Evolutionary conservation across 1,140 invertebrate species (phyloP).

Genomic region (Procambarus clarkii): DNA sequence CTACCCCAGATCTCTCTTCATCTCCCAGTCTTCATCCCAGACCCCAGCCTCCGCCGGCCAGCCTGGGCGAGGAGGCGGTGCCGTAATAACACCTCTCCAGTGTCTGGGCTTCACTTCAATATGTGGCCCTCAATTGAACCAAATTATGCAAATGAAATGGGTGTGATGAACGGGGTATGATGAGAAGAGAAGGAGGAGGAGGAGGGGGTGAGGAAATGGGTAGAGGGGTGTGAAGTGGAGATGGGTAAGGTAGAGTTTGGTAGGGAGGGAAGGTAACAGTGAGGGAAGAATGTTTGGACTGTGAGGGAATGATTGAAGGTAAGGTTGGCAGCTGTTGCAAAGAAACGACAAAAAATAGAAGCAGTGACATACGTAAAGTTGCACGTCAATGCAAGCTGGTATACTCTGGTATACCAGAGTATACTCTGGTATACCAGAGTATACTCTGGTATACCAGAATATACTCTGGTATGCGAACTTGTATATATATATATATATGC

Average conservation of each 20-base stretch:
- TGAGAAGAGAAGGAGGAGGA: neutral
- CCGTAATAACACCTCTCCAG: neutral
- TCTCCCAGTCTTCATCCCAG: neutral
- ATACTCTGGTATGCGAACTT: too few relatives aligned
- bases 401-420: too few relatives aligned
- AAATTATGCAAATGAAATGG: conserved; percentile 8
- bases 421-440: too few relatives aligned
- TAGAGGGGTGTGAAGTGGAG: neutral
- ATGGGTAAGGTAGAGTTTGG: neutral
- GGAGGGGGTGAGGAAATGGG: neutral
- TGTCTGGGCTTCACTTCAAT: neutral
- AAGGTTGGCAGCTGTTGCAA: neutral
- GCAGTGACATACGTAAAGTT: too few relatives aligned
- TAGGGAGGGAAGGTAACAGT: neutral
- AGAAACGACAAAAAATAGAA: neutral
- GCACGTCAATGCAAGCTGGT: too few relatives aligned
- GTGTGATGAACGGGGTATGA: neutral
- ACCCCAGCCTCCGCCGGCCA: neutral
- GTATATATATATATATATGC: too few relatives aligned
- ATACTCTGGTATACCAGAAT: too few relatives aligned
- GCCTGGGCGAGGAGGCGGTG: neutral
- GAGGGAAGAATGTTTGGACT: neutral
- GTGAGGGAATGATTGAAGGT: neutral
- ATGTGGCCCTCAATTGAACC: neutral
- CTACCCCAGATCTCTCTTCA: neutral